A percentile compares a stretch with the other conserved stretches of the same genome.
Conservation (phyloP, 1,140 invertebrate genomes). For the Eumaeus atala region DNA sequence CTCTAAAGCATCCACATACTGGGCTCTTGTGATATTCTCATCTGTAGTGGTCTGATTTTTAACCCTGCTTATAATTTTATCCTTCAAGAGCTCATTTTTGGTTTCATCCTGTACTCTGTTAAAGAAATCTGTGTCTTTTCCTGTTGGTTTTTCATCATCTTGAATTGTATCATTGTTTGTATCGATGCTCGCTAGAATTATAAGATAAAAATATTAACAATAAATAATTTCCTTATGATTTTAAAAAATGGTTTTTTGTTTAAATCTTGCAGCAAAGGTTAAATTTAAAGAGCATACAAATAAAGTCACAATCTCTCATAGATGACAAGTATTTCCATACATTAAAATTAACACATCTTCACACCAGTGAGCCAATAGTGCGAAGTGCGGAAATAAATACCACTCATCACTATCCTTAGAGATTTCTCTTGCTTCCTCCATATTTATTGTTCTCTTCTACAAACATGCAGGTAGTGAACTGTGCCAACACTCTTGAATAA, state of each 20-base stretch:
- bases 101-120: conserved; percentile 80
- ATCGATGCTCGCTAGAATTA: conserved; percentile 32
- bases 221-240: background rate
- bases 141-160: conserved; percentile 33
- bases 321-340: too few species aligned
- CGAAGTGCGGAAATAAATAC: too few species aligned
- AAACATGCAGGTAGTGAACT: too few species aligned
- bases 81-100: conserved; percentile 78
- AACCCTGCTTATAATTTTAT: conserved; percentile 77
- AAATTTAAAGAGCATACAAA: too few species aligned
- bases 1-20: conserved; percentile 79
- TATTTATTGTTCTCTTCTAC: too few species aligned
- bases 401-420: too few species aligned
- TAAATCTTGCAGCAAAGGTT: background rate
- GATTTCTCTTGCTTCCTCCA: too few species aligned
- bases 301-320: too few species aligned
- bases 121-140: conserved; percentile 77
- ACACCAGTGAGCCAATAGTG: too few species aligned
- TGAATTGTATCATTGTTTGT: conserved; percentile 27
- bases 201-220: conserved; percentile 12
- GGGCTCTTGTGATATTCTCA: conserved; percentile 73
- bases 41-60: conserved; percentile 54
- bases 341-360: too few species aligned
- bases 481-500: too few species aligned
- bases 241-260: background rate